Base-by-base conservation (phyloP, 2,888 invertebrate genomes). In the Ectropis crepuscularia region DNA sequence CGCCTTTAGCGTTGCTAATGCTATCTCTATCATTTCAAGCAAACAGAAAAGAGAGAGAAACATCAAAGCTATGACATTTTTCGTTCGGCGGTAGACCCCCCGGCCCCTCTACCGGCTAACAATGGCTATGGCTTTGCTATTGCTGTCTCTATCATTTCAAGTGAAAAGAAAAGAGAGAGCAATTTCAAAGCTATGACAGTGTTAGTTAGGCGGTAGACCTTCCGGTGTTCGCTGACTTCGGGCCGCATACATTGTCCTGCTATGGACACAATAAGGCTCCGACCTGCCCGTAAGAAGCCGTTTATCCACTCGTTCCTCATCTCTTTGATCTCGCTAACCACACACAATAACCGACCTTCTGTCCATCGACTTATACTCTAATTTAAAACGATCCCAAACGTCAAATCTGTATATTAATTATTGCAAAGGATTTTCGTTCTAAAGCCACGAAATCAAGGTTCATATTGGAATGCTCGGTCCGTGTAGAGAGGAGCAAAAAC, bases 191-290 rank as follows among this genome's bases (percentile, higher is more conserved):
- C n/a, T n/a, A n/a, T n/a, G n/a, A n/a, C n/a, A n/a, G n/a, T n/a
- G n/a, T n/a, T n/a, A n/a, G n/a, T n/a, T n/a, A n/a, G n/a, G n/a
- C n/a, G n/a, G n/a, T n/a, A n/a, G n/a, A n/a, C n/a, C n/a, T n/a
- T n/a, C 16, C 16, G 16, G 16, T 28, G 16, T 28, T 28, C 16
- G 16, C 16, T 28, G 16, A 4, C 16, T 87, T 87, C 87, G 77
- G 78, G n/a, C n/a, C 83, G 83, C 86, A 89, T 90, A 85, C 83
- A 84, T 87, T 87, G 87, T 85, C 89, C 88, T 85, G 82, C 85
- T 90, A 87, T 84, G 88, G 88, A 88, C 86, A 87, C 89, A 89
- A 88, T 89, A 89, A 89, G 88, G 87, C 81, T 86, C 77, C 80
- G 82, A 85, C 86, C 86, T 84, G 84, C 79, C 77, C 66, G 82